Conservation (phyloP, 2,113 vertebrate species). For the Ardeotis arabs region DNA sequence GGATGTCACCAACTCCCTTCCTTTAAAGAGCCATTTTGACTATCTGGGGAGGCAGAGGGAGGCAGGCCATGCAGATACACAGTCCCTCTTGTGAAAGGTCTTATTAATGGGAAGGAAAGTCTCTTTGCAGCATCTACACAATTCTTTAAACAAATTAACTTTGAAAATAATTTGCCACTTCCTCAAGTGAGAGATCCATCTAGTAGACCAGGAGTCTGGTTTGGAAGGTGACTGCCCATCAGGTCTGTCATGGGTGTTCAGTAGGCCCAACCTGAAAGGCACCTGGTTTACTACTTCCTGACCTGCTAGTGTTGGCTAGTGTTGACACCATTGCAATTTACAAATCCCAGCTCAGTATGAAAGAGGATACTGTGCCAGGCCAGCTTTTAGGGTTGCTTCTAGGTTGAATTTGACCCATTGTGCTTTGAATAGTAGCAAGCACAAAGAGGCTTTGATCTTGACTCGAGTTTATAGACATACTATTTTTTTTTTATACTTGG, state of each 20-base stretch:
- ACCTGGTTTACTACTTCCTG: background rate
- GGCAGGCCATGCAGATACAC: accelerated
- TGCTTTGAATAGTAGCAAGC: background rate
- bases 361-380: background rate
- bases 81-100: background rate
- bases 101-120: background rate
- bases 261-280: background rate
- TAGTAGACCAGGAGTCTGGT: background rate
- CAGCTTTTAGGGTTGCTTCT: background rate
- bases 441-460: background rate
- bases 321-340: background rate
- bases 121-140: background rate
- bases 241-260: background rate
- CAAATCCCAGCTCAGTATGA: background rate
- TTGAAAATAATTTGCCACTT: background rate
- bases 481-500: background rate
- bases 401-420: background rate
- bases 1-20: background rate
- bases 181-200: background rate
- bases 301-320: background rate
- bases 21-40: background rate
- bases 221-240: background rate
- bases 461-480: background rate
- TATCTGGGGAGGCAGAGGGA: background rate
- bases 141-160: background rate